Evolutionary conservation across 2,797 vertebrate species (phyloP).

Genomic region (Thunnus albacares): DNA sequence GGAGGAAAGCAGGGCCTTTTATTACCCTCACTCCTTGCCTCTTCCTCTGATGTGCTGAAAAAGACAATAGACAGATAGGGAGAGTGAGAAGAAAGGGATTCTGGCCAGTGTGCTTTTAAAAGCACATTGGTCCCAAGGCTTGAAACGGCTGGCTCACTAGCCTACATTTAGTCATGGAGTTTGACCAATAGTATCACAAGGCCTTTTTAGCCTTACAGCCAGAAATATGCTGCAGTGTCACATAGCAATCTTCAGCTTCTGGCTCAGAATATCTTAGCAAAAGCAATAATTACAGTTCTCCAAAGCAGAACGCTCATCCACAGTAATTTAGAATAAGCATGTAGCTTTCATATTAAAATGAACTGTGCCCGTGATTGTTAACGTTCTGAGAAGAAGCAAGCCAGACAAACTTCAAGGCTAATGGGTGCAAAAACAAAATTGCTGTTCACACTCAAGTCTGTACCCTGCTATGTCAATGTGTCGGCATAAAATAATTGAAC

Average conservation of each 20-base stretch:
- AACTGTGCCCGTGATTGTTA: conserved; percentile 7
- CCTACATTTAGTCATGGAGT: conserved; percentile 53
- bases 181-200: conserved; percentile 52
- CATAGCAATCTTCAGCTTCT: conserved; percentile 16
- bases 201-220: conserved; percentile 36
- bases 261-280: conserved; percentile 22
- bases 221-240: conserved; percentile 39
- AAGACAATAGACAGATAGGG: conserved; percentile 76
- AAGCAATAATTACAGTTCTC: conserved; percentile 8
- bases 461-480: neutral
- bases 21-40: conserved; percentile 75
- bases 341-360: conserved; percentile 13
- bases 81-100: conserved; percentile 67
- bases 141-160: conserved; percentile 39
- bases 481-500: neutral
- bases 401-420: neutral
- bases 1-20: conserved; percentile 75
- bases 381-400: neutral
- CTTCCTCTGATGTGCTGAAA: conserved; percentile 79
- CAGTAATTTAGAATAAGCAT: neutral
- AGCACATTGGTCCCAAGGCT: conserved; percentile 56
- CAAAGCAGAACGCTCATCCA: conserved; percentile 7
- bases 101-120: conserved; percentile 70
- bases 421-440: neutral
- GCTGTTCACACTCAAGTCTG: neutral